Conservation (phyloP, 2,113 vertebrate genomes). For the Thomomys bottae region DNA sequence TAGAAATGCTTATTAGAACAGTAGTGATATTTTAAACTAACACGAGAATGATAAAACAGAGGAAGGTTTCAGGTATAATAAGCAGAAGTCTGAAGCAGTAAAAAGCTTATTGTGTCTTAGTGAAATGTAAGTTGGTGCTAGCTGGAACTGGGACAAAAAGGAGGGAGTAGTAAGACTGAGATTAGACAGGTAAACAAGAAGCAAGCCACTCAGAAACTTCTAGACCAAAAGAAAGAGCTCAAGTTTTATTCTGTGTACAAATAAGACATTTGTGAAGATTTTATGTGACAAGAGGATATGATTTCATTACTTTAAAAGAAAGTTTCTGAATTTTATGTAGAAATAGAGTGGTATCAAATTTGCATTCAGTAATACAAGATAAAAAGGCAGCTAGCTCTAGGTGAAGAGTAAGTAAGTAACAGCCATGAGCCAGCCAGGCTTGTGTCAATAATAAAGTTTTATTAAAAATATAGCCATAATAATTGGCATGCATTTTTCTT, state of each 20-base stretch:
- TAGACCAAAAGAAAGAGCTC: neutral
- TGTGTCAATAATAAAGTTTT: conserved; percentile 5
- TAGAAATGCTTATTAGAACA: neutral
- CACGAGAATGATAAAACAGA: neutral
- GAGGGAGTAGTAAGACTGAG: neutral
- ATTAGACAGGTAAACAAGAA: neutral
- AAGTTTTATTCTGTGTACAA: neutral
- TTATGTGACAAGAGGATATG: neutral
- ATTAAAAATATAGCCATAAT: neutral
- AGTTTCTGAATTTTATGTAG: neutral
- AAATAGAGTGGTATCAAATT: neutral
- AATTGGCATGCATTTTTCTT: neutral
- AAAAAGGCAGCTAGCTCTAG: neutral
- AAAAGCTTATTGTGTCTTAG: neutral
- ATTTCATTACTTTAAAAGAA: no score
- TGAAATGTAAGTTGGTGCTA: neutral
- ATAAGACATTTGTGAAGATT: neutral
- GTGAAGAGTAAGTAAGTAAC: neutral
- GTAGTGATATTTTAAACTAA: no score
- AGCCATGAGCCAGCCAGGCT: neutral
- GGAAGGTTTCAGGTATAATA: neutral
- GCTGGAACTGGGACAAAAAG: neutral
- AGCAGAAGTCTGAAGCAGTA: neutral
- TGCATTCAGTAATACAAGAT: neutral
- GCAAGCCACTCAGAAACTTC: neutral